Evolutionary conservation across 2,888 invertebrate species (phyloP).

Genomic region (Gibbula magus): DNA sequence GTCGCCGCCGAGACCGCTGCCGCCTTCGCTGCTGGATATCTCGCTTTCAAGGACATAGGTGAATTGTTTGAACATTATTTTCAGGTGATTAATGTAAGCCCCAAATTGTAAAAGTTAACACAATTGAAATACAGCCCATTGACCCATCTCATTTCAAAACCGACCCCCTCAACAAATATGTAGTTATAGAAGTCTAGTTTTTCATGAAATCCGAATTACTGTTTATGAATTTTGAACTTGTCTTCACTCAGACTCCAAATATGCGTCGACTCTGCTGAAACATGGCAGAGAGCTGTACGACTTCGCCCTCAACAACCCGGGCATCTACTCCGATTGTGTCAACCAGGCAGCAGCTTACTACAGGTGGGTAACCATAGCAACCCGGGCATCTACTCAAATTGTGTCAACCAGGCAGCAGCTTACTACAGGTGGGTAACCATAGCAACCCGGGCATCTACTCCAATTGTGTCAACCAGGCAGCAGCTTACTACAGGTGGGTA

Average conservation of each 20-base stretch:
- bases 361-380: neutral
- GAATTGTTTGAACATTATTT: neutral
- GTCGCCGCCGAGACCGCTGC: conserved; percentile 80
- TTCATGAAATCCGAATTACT: too few species aligned
- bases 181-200: too few species aligned
- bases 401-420: conserved; percentile 24
- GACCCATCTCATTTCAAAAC: too few species aligned
- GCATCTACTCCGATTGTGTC: conserved; percentile 30
- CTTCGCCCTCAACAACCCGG: conserved; percentile 33
- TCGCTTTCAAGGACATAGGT: conserved; percentile 75
- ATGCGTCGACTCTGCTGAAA: conserved; percentile 31
- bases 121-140: too few species aligned
- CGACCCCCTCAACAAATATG: too few species aligned
- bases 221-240: neutral
- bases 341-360: conserved; percentile 27
- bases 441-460: conserved; percentile 32
- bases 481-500: conserved; percentile 20
- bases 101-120: too few species aligned
- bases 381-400: conserved; percentile 32
- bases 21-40: conserved; percentile 78
- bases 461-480: conserved; percentile 23
- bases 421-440: conserved; percentile 4
- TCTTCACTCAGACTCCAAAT: neutral
- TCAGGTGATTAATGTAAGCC: too few species aligned
- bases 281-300: conserved; percentile 35